These are phyloP conservation scores for Autographa gamma DNA, from an alignment of 2,888 invertebrate genomes.

Conservation along the genomic window DNA sequence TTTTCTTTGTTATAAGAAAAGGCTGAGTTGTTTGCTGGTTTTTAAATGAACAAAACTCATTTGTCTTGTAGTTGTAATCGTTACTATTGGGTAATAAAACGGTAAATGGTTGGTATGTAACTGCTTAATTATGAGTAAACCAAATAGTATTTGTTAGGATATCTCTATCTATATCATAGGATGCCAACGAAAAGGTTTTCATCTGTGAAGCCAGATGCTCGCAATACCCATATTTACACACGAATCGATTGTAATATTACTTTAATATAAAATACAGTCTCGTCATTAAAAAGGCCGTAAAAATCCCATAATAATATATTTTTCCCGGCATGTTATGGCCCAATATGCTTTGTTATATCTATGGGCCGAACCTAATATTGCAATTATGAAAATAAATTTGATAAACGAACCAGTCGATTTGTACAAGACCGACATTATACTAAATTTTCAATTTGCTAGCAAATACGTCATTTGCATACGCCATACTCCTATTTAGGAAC, in stretches of 20 bases:
- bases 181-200: background rate
- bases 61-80: background rate
- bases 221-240: background rate
- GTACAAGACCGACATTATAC: background rate
- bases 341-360: background rate
- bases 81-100: background rate
- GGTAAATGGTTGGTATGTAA: too few species aligned
- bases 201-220: background rate
- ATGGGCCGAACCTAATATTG: background rate
- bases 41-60: background rate
- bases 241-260: slow-evolving; percentile 1
- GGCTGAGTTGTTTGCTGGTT: background rate
- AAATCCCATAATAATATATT: slow-evolving; percentile 7
- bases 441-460: too few species aligned
- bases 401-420: background rate
- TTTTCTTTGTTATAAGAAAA: slow-evolving; percentile 10
- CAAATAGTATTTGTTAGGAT: background rate
- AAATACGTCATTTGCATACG: too few species aligned
- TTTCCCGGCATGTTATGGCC: background rate
- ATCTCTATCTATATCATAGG: too few species aligned
- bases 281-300: background rate
- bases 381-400: slow-evolving; percentile 2
- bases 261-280: slow-evolving; percentile 1
- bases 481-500: too few species aligned
- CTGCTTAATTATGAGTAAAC: too few species aligned